These are phyloP conservation scores for Tragelaphus imberbis DNA, from an alignment of 2,113 vertebrate species.

Conservation along the genomic window DNA sequence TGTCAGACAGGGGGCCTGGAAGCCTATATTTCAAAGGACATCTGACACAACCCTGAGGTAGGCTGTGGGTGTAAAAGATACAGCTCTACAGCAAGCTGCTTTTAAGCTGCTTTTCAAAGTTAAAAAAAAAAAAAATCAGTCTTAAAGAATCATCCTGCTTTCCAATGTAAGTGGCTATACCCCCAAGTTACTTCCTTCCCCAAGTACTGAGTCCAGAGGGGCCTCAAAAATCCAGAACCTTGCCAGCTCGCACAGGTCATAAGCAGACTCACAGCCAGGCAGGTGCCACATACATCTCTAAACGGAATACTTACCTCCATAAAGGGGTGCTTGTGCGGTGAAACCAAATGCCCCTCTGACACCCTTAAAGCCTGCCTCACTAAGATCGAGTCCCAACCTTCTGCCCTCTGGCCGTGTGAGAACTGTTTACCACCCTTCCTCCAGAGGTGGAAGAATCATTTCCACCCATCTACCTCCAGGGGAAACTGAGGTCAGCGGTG, in stretches of 20 bases:
- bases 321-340: background rate
- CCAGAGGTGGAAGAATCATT: background rate
- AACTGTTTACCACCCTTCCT: background rate
- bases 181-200: background rate
- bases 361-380: background rate
- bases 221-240: background rate
- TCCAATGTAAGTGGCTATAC: background rate
- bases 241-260: background rate
- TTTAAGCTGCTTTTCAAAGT: background rate
- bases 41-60: no score
- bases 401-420: background rate
- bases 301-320: background rate
- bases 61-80: background rate
- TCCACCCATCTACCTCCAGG: background rate
- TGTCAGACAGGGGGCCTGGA: background rate
- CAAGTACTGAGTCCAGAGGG: background rate
- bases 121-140: background rate
- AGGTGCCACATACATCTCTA: background rate
- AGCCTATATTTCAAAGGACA: background rate
- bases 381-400: background rate
- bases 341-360: background rate
- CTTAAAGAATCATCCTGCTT: background rate
- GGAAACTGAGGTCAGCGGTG: background rate
- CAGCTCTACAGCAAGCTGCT: background rate
- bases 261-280: background rate